Base-by-base conservation (phyloP, 2,888 invertebrate genomes). In the Dyspetes luteomarginatus region DNA sequence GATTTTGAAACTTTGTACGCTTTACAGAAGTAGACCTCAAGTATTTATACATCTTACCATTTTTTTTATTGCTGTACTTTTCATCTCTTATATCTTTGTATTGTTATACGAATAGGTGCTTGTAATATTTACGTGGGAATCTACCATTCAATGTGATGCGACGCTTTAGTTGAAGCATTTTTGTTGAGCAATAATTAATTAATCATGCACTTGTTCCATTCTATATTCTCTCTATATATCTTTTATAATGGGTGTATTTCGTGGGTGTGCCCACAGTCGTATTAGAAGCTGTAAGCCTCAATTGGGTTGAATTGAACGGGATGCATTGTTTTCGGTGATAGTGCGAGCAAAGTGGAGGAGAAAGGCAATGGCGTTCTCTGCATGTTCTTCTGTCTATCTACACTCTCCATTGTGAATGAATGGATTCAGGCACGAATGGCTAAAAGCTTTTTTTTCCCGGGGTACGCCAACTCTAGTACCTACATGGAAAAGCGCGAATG, bases 361-460 rank as follows among this genome's bases (percentile, higher is more conserved):
- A 56, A 74, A 69, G 68, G 28, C 30, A 52, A 64, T 55, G 4
- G 62, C 62, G 62, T 64, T 62, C 62, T 43, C 72, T 48, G 30
- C 74, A 58, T 64, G 50, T n/a, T n/a, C 65, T 62, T 45, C 69
- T 55, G 69, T 64, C 65, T 77, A 56, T 55, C 55, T 19, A 17
- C 58, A 19, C 17, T 17, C 22, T 9, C 15, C 45, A 28, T 12
- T 28, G 19, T 45, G 41, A 74, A 74, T 83, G 83, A 87, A 87
- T 86, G 82, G 78, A 82, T 75, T 79, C 55, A 36, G 64, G 45
- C 68, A 68, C 82, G 83, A 84, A 83, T 85, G 80, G 85, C 84
- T 84, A 81, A 87, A 87, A 86, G 85, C 86, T 78, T 76, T 78
- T 86, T 84, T 86, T 83, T 84, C 67, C 82, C 24, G 17, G 1